Base-by-base conservation (phyloP, 2,797 vertebrate species). In the Scomberomorus guttatus region DNA sequence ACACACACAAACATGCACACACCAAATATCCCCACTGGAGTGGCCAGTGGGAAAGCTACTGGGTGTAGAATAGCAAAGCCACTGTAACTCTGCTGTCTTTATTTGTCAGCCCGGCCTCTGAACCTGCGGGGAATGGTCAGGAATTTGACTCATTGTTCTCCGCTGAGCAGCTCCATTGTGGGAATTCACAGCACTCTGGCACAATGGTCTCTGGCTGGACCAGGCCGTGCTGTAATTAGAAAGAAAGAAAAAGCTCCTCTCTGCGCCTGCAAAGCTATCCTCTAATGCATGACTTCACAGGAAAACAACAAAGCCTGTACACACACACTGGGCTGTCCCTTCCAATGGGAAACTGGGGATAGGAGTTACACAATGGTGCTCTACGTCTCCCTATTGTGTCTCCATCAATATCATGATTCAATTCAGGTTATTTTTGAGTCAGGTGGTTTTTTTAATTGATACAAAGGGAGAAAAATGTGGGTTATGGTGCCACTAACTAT, bases 101-200 rank as follows among this genome's bases (percentile, higher is more conserved):
- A 89, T 93, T 88, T 75, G 89, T 91, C 79, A 90, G 85, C 75
- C 79, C 42, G 55, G 88, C 75, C 80, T 88, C 90, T 86, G 87
- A 93, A 95, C 91, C 93, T 94, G 92, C 73, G 67, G 91, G 92
- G 91, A 95, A 88, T 46, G 70, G 82, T 64, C 77, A 93, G 93
- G 93, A 95, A 95, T 94, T 94, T 80, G 80, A 92, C 60, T 89
- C 91, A 95, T 95, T 96, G 95, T 95, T 95, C 94, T 92, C 85
- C 22, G 15, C 78, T 89, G 85, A 92, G 90, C 86, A 85, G 86
- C 87, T 84, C 88, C 87, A 93, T 95, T 95, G 93, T 95, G 93
- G 94, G 91, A 94, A 94, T 92, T 90, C 83, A 75, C 93, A 84
- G 89, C 75, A 60, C 89, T 87, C 84, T 34, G 85, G 88, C 84